A percentile compares a stretch with the other conserved stretches of the same genome.
phyloP scores from a whole-genome alignment of 2,797 vertebrate genomes.

The Danio aesculapii region DNA sequence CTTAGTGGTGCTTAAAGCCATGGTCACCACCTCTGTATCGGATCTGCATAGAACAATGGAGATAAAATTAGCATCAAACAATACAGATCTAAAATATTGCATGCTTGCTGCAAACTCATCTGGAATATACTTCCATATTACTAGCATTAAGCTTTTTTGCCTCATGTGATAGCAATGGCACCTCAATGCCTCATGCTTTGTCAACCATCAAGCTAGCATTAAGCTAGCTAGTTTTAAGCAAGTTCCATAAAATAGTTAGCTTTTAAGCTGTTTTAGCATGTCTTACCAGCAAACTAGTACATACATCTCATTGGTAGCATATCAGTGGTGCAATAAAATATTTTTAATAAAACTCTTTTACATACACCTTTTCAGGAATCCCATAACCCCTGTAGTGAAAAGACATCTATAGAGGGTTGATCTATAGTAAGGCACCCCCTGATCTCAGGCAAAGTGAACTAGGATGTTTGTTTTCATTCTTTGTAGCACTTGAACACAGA shows the following conservation, averaged over 20 bases:
- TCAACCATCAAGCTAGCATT: constrained; percentile 32
- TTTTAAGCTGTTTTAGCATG: constrained; percentile 15
- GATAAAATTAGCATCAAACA: constrained; percentile 49
- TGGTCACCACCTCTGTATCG: constrained; percentile 41
- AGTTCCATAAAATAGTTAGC: constrained; percentile 2
- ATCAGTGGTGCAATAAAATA: constrained; percentile 8
- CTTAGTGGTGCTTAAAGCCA: constrained; percentile 49
- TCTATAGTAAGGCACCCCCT: constrained; percentile 84
- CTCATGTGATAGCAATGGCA: constrained; percentile 40
- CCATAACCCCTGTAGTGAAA: constrained; percentile 77
- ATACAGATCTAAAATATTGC: constrained; percentile 26
- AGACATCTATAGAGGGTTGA: constrained; percentile 82
- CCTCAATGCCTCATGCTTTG: constrained; percentile 47
- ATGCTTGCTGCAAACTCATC: constrained; percentile 54
- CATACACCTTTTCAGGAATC: constrained; percentile 30
- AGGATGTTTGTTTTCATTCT: constrained; percentile 9
- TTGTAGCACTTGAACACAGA: background rate
- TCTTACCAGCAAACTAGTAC: constrained; percentile 36
- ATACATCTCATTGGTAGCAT: constrained; percentile 18
- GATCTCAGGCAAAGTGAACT: constrained; percentile 72
- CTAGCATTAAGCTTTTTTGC: constrained; percentile 29
- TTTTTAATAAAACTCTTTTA: background rate
- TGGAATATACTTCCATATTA: constrained; percentile 14
- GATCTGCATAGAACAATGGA: constrained; percentile 46
- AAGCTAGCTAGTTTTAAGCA: constrained; percentile 27